A percentile compares a stretch with the other conserved stretches of the same genome.
These are phyloP conservation scores for Eupithecia abbreviata DNA, from an alignment of 2,888 invertebrate species.

Conservation along the genomic window DNA sequence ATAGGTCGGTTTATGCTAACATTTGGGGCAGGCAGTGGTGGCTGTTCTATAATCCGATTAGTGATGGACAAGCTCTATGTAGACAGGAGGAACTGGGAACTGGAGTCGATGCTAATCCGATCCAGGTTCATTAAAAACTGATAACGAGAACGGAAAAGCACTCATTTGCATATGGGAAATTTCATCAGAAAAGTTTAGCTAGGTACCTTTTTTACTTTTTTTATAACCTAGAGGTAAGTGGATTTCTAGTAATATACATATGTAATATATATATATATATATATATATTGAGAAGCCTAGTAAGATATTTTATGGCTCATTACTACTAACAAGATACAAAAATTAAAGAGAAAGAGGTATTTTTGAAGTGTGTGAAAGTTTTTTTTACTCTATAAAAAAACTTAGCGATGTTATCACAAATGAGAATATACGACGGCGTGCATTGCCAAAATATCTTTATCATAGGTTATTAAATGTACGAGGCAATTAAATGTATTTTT, in stretches of 20 bases:
- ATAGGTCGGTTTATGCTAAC: conserved; percentile 50
- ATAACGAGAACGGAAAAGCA: conserved; percentile 29
- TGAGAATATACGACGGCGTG: neutral
- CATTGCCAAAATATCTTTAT: conserved; percentile 14
- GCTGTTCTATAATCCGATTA: conserved; percentile 68
- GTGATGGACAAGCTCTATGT: conserved; percentile 34
- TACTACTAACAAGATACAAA: neutral
- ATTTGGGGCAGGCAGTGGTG: conserved; percentile 57
- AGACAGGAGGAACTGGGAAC: conserved; percentile 23
- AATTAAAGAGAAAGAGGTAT: neutral
- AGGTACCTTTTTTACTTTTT: neutral
- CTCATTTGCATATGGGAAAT: conserved; percentile 19
- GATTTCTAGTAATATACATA: neutral
- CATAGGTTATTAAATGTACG: conserved; percentile 5
- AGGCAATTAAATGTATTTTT: conserved; percentile 13
- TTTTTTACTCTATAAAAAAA: neutral
- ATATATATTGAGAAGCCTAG: neutral
- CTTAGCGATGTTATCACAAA: neutral
- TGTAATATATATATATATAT: too few relatives aligned
- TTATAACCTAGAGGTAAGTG: neutral
- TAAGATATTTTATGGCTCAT: neutral
- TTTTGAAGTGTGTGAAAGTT: too few relatives aligned
- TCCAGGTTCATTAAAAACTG: conserved; percentile 32
- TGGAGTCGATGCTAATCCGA: conserved; percentile 23
- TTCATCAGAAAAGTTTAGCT: neutral